Evolutionary conservation across 2,888 invertebrate species (phyloP), one percentile per base, ranked within the genome.

Genomic region (Camponotus fellah): DNA sequence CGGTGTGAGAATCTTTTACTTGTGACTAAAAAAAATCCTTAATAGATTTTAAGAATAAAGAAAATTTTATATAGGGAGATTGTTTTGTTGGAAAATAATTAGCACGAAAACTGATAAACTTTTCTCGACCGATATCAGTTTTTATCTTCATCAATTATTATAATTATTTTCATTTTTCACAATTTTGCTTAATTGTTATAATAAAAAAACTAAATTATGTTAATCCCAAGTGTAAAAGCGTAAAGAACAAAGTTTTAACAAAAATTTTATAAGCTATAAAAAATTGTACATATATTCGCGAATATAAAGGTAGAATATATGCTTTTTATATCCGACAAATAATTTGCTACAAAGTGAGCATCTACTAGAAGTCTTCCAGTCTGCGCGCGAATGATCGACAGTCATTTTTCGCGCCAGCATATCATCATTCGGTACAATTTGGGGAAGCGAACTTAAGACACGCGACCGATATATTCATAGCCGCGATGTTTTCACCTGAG

Each of bases 391-490:
- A 79, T 71, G 26, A 40, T 2, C 37, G 53, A 34, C 26, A 32
- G 53, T 76, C 77, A 64, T 37, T 83, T 77, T 56, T 66, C 76
- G 66, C 49, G 26, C n/a, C 75, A 32, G 21, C 32, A 62, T 71
- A 65, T 66, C 64, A 76, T 53, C 26, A 26, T 32, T 46, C 32
- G 40, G 46, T 49, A 34, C 46, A 75, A 37, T 26, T 53, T 43
- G 65, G 1, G 34, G 14, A 26, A 43, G 12, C 40, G 72, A 84
- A 86, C 76, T 58, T 58, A 58, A 83, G 72, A 82, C 65, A 83
- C 21, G 9, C 43, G n/a, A 53, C 32, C 64, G 58, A 58, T 53
- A 17, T 71, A 60, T 79, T 79, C 69, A 60, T 69, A 58, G 79
- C n/a, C 69, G 69, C 69, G 69, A 8, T n/a, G 62, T 37, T 75